Percentiles rank a stretch among this genome's conserved stretches.
phyloP scores from a whole-genome alignment of 2,888 invertebrate species.

The Lobophora halterata region DNA sequence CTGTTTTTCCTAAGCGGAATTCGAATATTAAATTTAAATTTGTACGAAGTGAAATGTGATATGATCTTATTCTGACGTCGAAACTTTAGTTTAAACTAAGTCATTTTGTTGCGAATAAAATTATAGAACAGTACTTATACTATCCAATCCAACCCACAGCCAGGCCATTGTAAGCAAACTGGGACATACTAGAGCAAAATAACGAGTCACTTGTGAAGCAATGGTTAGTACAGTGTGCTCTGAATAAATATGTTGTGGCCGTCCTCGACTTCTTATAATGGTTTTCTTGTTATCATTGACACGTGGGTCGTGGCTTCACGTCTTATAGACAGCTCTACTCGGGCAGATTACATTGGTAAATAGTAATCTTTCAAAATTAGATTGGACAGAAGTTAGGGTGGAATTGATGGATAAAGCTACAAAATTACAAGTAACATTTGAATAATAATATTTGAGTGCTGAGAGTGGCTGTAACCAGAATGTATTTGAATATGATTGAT shows the following conservation, averaged over 20 bases:
- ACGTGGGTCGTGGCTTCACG: conserved; percentile 40
- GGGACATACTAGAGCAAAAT: conserved; percentile 53
- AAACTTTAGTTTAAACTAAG: too few relatives aligned
- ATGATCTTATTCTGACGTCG: too few relatives aligned
- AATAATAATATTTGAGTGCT: too few relatives aligned
- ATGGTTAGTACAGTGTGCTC: conserved; percentile 53
- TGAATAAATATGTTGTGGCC: conserved; percentile 55
- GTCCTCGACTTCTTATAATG: conserved; percentile 45
- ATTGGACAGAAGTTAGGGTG: conserved; percentile 25
- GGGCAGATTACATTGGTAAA: conserved; percentile 19
- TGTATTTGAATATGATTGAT: conserved; percentile 2
- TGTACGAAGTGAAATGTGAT: too few relatives aligned
- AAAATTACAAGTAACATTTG: neutral
- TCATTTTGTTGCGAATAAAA: conserved; percentile 25
- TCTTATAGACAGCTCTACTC: conserved; percentile 22
- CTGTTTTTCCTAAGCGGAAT: conserved; percentile 35
- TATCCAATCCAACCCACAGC: conserved; percentile 39
- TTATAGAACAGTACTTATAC: conserved; percentile 31
- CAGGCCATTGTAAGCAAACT: conserved; percentile 51
- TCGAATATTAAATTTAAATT: conserved; percentile 24
- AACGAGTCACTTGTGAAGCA: conserved; percentile 64
- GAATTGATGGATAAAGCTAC: conserved; percentile 4
- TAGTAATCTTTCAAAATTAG: conserved; percentile 18
- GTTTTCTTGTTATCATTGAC: conserved; percentile 51
- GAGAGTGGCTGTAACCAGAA: too few relatives aligned